phyloP scores from a whole-genome alignment of 2,797 vertebrate genomes.

The Choloepus didactylus region DNA sequence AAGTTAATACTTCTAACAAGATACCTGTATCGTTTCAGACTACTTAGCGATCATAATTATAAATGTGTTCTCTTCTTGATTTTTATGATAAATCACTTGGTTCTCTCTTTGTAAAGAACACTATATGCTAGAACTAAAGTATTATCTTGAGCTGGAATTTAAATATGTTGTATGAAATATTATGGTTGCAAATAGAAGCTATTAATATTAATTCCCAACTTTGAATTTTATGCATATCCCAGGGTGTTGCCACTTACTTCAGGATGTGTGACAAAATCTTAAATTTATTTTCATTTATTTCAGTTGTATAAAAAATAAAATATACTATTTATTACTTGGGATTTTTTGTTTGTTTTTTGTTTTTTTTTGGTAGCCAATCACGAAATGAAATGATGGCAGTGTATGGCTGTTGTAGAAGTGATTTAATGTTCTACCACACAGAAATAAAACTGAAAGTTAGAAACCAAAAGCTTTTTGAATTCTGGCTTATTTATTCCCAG shows the following conservation, averaged over 20 bases:
- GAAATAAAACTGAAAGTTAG: conserved; percentile 37
- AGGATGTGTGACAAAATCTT: background rate
- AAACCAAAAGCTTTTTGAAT: conserved; percentile 39
- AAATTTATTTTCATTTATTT: conserved; percentile 34
- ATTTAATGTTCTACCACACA: background rate
- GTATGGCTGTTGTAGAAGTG: conserved; percentile 1
- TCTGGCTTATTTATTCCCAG: background rate
- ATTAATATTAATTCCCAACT: background rate
- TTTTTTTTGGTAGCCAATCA: conserved; percentile 3
- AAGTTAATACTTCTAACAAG: background rate
- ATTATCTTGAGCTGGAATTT: conserved; percentile 41
- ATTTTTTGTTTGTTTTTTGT: too few relatives aligned
- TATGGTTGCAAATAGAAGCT: conserved; percentile 44
- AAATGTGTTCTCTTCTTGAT: background rate
- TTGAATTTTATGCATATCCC: conserved; percentile 30
- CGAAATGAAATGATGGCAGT: background rate
- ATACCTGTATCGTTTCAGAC: background rate
- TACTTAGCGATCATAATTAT: background rate
- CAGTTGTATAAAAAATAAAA: conserved; percentile 15
- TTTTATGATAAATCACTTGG: conserved; percentile 14
- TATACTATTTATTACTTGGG: background rate
- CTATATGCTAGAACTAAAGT: background rate
- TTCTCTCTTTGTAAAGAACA: conserved; percentile 30
- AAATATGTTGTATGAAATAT: conserved; percentile 33
- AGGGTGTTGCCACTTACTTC: background rate